Base-by-base conservation (phyloP, 2,797 vertebrate species). In the Furcifer pardalis region DNA sequence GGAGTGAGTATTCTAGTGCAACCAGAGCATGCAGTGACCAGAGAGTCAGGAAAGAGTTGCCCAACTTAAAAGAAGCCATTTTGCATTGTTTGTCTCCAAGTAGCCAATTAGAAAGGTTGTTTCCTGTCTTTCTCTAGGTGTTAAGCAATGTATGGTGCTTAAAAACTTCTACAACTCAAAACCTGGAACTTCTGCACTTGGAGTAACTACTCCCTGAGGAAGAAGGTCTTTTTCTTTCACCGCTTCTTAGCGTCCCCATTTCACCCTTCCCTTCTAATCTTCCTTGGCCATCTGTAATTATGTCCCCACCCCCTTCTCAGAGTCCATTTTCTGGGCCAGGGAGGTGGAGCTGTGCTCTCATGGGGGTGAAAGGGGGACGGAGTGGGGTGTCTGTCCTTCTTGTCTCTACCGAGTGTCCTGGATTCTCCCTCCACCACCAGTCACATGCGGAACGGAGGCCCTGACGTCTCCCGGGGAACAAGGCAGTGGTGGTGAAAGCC, bases 341-440 rank as follows among this genome's bases (percentile, higher is more conserved):
- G 60, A 65, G 42, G 12, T 0, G n/a, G 3, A 25, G 40, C 5
- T 15, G 27, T 2, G 19, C 35, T 4, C 12, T 32, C 7, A 0
- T 1, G 65, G 73, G 2, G 1, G 2, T 0, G 7, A 21, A n/a
- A 56, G 52, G 19, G 5, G 19, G 5, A n/a, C n/a, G n/a, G 52
- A 5, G 52, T 2, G 0, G 4, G 15, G 7, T 2, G 32, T 0
- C 1, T 17, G 3, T 32, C 52, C 1, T 13, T 32, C 73, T 8
- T 3, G n/a, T 40, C 65, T 21, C 40, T 2, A 3, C 42, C 8
- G 56, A 30, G 27, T 40, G 46, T 15, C 69, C 69, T 52, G 40
- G 44, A 52, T 77, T 65, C 69, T 42, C 46, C 63, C 63, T 56
- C 49, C 4, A 19, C 49, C 4, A 19, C 62, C 25, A 10, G 75